Evolutionary conservation across 2,113 vertebrate genomes (phyloP).

Genomic region (Halichoerus grypus): DNA sequence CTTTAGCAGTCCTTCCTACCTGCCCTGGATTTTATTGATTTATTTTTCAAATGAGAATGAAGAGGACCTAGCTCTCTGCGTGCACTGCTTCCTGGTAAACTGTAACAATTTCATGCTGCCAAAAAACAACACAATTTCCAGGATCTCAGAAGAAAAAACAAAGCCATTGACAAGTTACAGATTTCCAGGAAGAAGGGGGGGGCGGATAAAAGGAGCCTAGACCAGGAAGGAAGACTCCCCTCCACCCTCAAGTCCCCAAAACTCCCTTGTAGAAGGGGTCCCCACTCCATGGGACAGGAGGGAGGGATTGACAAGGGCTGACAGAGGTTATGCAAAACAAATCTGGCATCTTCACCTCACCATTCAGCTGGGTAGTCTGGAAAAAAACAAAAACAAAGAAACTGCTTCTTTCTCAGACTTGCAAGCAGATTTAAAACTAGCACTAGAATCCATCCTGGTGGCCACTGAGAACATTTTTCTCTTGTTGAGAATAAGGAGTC

Average conservation of each 20-base stretch:
- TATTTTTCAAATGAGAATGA: slow-evolving; percentile 53
- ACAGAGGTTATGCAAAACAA: neutral
- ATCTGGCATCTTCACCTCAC: neutral
- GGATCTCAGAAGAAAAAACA: slow-evolving; percentile 66
- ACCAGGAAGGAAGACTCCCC: neutral
- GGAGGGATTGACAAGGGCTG: neutral
- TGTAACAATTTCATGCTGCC: slow-evolving; percentile 74
- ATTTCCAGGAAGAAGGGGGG: slow-evolving; percentile 72
- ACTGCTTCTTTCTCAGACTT: neutral
- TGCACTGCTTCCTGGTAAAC: slow-evolving; percentile 63
- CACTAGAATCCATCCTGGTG: neutral
- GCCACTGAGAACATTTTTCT: slow-evolving; percentile 46
- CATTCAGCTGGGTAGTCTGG: neutral
- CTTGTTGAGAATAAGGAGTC: slow-evolving; percentile 31
- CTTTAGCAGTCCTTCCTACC: slow-evolving; percentile 57
- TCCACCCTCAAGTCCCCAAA: neutral
- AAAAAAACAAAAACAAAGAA: neutral
- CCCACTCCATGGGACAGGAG: neutral
- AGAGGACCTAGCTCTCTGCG: neutral
- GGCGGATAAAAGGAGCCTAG: neutral
- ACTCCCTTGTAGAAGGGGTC: neutral
- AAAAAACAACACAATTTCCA: slow-evolving; percentile 75
- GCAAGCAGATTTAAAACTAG: neutral
- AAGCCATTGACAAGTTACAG: slow-evolving; percentile 69
- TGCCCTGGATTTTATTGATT: neutral